Percentiles rank a stretch among this genome's conserved stretches.
Conservation (phyloP, 1,140 invertebrate species). For the Thalassaphorura encarpata region DNA sequence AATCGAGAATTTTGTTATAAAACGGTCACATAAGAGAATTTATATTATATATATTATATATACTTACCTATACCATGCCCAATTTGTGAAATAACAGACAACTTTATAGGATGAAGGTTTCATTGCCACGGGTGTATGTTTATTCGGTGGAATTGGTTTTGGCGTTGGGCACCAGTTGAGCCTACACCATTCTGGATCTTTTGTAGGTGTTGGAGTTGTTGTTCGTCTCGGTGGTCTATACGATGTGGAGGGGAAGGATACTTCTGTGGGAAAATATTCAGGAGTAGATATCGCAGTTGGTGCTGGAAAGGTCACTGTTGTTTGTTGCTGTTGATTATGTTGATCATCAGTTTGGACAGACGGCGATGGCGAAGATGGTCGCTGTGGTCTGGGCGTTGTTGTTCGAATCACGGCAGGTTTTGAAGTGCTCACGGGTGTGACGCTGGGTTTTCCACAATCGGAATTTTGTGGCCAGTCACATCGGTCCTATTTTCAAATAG, state of each 20-base stretch:
- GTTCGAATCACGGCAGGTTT: too few relatives aligned
- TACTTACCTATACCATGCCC: constrained; percentile 56
- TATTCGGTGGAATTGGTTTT: constrained; percentile 12
- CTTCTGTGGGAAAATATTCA: neutral
- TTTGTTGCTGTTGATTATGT: constrained; percentile 11
- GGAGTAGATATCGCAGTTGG: neutral
- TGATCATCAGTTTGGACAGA: constrained; percentile 26
- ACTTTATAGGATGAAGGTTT: constrained; percentile 42
- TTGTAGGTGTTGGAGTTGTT: constrained; percentile 11
- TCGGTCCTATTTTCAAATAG: constrained; percentile 49
- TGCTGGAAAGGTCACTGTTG: too few relatives aligned
- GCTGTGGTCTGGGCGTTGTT: neutral
- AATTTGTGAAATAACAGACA: constrained; percentile 64
- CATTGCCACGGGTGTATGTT: constrained; percentile 15
- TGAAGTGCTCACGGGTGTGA: too few relatives aligned
- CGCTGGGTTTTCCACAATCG: constrained; percentile 7
- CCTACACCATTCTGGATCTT: constrained; percentile 13
- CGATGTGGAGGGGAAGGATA: neutral
- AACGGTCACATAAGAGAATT: too few relatives aligned
- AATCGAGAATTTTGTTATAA: too few relatives aligned
- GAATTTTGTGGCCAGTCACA: constrained; percentile 63
- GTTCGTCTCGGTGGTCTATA: constrained; percentile 1
- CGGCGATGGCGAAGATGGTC: constrained; percentile 23
- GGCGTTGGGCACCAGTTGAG: constrained; percentile 6
- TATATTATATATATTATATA: neutral